Percentiles rank a stretch among this genome's conserved stretches.
Evolutionary conservation across 2,797 vertebrate species (phyloP).

Genomic region (Schizopygopsis malacanthus): DNA sequence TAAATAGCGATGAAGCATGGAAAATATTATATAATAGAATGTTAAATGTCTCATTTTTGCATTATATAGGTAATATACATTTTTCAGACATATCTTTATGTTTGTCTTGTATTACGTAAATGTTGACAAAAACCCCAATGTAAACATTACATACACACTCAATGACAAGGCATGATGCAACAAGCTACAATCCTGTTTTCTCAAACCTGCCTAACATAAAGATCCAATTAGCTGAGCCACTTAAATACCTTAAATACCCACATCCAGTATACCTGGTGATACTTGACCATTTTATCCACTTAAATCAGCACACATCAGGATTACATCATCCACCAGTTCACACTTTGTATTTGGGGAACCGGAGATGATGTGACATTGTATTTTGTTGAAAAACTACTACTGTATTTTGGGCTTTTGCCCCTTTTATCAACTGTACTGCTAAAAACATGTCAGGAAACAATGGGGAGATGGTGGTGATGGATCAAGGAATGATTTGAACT

Average conservation of each 20-base stretch:
- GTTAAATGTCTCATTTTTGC: not conserved
- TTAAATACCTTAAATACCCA: slow-evolving; percentile 29
- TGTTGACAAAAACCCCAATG: not conserved
- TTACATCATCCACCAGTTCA: slow-evolving; percentile 15
- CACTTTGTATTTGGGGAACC: not conserved
- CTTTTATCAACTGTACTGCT: not conserved
- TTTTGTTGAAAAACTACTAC: not conserved
- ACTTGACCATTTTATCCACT: slow-evolving; percentile 8
- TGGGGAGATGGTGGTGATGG: not conserved
- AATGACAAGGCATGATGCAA: slow-evolving; percentile 8
- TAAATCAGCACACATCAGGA: slow-evolving; percentile 16
- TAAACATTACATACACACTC: not conserved
- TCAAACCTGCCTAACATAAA: slow-evolving; percentile 8
- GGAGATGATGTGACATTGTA: not conserved
- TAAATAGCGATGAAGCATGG: not conserved
- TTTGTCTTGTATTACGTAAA: not conserved
- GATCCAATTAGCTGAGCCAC: slow-evolving; percentile 32
- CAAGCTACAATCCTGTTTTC: slow-evolving; percentile 30
- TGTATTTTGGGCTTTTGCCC: not conserved
- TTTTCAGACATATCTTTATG: not conserved
- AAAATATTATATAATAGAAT: not conserved
- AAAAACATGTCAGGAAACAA: not conserved
- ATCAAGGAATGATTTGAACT: not conserved
- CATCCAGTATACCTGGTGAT: slow-evolving; percentile 15
- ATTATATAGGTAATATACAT: too few species aligned